Evolutionary conservation across 1,140 invertebrate species (phyloP), one percentile per base, ranked within the genome.

Genomic region (Megalonaias nervosa): DNA sequence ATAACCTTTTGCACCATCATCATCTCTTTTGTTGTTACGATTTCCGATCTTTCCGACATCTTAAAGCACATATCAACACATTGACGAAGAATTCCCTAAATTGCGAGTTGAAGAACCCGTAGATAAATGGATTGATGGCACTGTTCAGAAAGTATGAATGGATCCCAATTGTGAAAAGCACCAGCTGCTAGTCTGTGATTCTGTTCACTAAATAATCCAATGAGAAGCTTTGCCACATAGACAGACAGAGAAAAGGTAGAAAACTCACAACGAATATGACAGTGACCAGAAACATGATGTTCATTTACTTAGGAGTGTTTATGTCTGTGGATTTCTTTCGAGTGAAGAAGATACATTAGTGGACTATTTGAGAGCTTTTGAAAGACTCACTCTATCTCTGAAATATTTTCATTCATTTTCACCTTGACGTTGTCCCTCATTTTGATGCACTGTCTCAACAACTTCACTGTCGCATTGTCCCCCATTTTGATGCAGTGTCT

Each of bases 211-310:
- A 55, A 70, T 77, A 66, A 23, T 77, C 75, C n/a, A 71, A 4
- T 2, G 75, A 60, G 31, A 71, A 77, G 2, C 66, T 57, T 1
- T 69, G 75, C 75, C 75, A 76, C 11, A 76, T 56, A 5, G 74
- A 67, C 19, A 81, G 64, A 1, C 31, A 23, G 11, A 81, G 55
- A 71, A 71, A 77, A 26, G 80, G 80, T 17, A 81, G 60, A 60
- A 67, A 81, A 55, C 75, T 77, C 19, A 70, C 66, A 15, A 81
- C 72, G 60, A 81, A 81, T 23, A 81, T 67, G 1, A 75, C 57
- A 1, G 75, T 75, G 26, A 81, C 74, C 17, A 81, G n/a, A 23
- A 81, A 77, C 62, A 81, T 77, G 48, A 77, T 72, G 19, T 72
- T n/a, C 4, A 70, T 77, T 26, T 77, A 77, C 56, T 77, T 77